These are phyloP conservation scores for Halcyon malimbica DNA, from an alignment of 2,113 vertebrate genomes.

Conservation along the genomic window DNA sequence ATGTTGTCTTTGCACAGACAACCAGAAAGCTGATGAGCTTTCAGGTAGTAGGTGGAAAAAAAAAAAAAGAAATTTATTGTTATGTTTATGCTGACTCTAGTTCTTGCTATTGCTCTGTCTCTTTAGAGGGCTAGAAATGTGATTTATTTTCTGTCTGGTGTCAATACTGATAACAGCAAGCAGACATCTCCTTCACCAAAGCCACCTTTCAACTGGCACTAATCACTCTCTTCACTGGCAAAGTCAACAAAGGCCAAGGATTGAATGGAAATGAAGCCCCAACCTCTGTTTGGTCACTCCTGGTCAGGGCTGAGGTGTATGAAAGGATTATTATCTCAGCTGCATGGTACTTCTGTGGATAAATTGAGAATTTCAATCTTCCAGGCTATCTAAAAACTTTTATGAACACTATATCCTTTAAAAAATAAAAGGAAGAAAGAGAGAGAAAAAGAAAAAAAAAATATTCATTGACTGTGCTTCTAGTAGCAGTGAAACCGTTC, in stretches of 20 bases:
- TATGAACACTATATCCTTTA: background rate
- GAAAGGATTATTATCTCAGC: slow-evolving; percentile 37
- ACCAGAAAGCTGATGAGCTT: background rate
- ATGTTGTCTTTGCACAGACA: background rate
- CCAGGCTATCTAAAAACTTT: slow-evolving; percentile 3
- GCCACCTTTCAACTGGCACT: background rate
- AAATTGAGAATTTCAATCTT: slow-evolving; percentile 59
- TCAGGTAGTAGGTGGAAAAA: background rate
- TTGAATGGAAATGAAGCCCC: slow-evolving; percentile 20
- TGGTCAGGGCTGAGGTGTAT: slow-evolving; percentile 19
- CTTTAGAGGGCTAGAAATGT: slow-evolving; percentile 2
- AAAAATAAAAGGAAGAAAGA: background rate
- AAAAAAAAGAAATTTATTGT: background rate
- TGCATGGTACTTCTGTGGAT: background rate
- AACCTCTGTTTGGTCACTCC: background rate
- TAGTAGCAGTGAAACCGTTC: background rate
- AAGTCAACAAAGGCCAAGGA: slow-evolving; percentile 48
- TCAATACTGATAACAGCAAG: background rate
- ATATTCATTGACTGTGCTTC: background rate
- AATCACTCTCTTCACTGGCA: slow-evolving; percentile 22
- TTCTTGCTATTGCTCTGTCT: slow-evolving; percentile 15
- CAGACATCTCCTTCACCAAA: slow-evolving; percentile 1
- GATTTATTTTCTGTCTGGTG: slow-evolving; percentile 41
- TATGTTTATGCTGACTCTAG: slow-evolving; percentile 21
- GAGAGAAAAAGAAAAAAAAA: background rate